A percentile compares a stretch with the other conserved stretches of the same genome.
These are phyloP conservation scores for Diplolepis rosae DNA, from an alignment of 2,888 invertebrate species.

Conservation along the genomic window DNA sequence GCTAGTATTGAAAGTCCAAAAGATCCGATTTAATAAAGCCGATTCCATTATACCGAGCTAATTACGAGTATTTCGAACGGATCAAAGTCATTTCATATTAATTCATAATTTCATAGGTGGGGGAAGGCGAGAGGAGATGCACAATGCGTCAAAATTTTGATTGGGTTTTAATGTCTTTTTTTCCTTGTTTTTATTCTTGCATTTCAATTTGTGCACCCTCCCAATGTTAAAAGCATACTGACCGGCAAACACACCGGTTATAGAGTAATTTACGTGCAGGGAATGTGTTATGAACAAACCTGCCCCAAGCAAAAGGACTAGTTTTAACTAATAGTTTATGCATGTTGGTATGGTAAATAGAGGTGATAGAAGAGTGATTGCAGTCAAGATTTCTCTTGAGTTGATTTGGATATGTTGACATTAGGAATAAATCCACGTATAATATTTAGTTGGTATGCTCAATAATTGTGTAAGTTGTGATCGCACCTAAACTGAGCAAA, in stretches of 20 bases:
- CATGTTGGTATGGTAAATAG: neutral
- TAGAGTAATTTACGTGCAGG: conserved; percentile 9
- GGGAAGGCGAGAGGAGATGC: too few species aligned
- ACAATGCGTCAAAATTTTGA: neutral
- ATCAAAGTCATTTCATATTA: neutral
- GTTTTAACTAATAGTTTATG: conserved; percentile 10
- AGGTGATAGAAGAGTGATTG: conserved; percentile 2
- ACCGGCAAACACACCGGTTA: neutral
- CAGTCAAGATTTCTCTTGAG: neutral
- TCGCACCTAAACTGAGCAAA: too few species aligned
- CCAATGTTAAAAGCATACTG: neutral
- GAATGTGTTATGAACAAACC: neutral
- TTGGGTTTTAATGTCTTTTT: neutral
- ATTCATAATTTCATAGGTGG: conserved; percentile 8
- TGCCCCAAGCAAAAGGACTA: conserved; percentile 1
- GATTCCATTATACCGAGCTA: conserved; percentile 9
- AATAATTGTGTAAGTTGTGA: too few species aligned
- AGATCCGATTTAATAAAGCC: conserved; percentile 24
- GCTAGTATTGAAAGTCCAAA: conserved; percentile 3
- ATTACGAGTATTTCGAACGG: conserved; percentile 11
- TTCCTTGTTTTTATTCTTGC: neutral
- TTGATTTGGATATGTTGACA: neutral
- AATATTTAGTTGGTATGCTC: neutral
- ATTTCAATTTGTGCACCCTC: neutral
- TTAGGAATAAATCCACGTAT: neutral